Evolutionary conservation across 2,888 invertebrate genomes (phyloP).

Genomic region (Trisateles emortualis): DNA sequence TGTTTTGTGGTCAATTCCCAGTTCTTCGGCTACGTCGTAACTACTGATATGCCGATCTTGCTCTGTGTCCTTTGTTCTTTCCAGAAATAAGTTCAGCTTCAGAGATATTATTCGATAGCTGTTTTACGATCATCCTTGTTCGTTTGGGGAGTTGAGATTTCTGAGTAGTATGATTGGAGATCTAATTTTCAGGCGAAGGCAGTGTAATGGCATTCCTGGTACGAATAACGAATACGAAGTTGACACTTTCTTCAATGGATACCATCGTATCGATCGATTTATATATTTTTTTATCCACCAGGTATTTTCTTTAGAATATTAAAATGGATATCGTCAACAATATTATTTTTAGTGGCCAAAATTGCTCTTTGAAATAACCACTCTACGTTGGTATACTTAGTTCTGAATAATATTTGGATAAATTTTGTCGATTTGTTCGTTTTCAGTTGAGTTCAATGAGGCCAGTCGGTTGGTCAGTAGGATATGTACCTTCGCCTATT

Average conservation of each 20-base stretch:
- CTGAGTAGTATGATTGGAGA: too few relatives aligned
- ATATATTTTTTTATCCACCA: constrained; percentile 8
- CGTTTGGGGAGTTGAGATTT: not conserved
- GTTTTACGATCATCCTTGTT: not conserved
- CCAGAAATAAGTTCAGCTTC: constrained; percentile 4
- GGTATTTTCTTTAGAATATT: constrained; percentile 17
- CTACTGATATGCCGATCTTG: too few relatives aligned
- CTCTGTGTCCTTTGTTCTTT: not conserved
- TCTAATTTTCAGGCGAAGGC: too few relatives aligned
- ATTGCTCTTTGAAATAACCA: constrained; percentile 21
- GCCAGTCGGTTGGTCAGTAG: not conserved
- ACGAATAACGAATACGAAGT: constrained; percentile 1
- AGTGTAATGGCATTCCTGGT: not conserved
- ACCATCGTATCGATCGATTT: constrained; percentile 5
- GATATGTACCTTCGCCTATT: not conserved
- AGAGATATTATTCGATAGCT: not conserved
- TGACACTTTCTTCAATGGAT: constrained; percentile 5
- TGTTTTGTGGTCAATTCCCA: too few relatives aligned
- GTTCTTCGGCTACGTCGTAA: too few relatives aligned
- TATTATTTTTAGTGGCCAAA: constrained; percentile 16
- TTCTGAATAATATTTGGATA: too few relatives aligned
- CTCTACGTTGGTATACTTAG: not conserved
- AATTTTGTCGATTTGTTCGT: too few relatives aligned
- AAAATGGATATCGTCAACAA: constrained; percentile 18
- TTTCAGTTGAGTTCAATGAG: not conserved